Evolutionary conservation across 2,113 vertebrate genomes (phyloP).

Genomic region (Carettochelys insculpta): DNA sequence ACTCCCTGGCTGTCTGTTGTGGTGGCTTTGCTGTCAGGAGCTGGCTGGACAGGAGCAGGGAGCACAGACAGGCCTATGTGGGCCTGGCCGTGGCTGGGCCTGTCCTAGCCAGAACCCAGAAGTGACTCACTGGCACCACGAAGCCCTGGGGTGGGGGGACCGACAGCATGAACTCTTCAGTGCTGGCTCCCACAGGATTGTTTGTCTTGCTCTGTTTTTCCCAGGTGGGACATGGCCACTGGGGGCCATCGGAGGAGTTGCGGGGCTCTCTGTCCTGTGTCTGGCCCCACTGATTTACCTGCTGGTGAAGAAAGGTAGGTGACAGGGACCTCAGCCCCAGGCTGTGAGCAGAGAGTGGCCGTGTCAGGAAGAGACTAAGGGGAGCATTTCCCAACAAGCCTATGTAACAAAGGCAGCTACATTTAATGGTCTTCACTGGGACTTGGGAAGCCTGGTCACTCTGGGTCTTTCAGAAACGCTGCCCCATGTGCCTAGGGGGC

Average conservation of each 20-base stretch:
- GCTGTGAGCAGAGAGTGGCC: neutral
- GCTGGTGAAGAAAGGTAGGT: neutral
- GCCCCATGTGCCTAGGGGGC: neutral
- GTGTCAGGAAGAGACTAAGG: neutral
- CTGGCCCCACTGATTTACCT: neutral
- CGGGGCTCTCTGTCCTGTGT: neutral
- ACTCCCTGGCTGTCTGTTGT: neutral
- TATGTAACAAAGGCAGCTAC: neutral
- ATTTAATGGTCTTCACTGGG: neutral
- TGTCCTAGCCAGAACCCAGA: neutral
- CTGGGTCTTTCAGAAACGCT: neutral
- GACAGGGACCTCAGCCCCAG: neutral
- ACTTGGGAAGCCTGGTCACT: neutral
- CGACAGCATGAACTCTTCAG: neutral
- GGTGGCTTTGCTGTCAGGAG: neutral
- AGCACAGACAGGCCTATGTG: neutral
- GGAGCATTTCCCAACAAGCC: neutral
- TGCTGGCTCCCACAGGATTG: neutral
- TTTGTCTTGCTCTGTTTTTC: neutral
- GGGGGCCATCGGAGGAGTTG: neutral
- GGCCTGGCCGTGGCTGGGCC: too few relatives aligned
- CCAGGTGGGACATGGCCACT: neutral
- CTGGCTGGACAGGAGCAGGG: neutral
- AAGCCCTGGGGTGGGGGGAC: accelerated
- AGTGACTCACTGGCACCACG: neutral